Conservation (phyloP, 2,888 invertebrate species). For the Noctua comes region DNA sequence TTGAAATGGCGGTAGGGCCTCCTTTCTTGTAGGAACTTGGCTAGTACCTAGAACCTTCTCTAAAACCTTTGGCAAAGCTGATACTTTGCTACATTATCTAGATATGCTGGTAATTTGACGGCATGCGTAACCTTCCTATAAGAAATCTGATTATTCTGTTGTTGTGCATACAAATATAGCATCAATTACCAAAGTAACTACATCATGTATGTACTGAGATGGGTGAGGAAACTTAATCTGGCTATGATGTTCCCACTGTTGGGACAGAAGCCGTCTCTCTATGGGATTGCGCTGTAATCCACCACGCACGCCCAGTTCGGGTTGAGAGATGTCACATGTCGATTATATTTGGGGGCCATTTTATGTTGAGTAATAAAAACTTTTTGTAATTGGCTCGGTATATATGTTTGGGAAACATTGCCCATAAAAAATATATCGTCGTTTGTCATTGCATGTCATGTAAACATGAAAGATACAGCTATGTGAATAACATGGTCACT, state of each 20-base stretch:
- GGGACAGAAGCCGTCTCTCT: neutral
- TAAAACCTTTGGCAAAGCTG: neutral
- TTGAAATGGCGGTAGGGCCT: neutral
- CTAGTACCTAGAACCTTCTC: neutral
- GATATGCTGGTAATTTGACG: neutral
- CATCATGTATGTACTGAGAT: neutral
- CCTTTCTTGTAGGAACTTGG: conserved; percentile 4
- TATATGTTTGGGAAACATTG: neutral
- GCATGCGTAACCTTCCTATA: no score
- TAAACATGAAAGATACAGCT: neutral
- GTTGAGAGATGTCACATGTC: neutral
- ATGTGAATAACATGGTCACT: conserved; percentile 1
- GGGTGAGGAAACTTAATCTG: neutral
- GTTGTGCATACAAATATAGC: neutral
- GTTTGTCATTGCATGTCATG: neutral
- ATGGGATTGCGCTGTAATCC: neutral
- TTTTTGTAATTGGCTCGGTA: neutral
- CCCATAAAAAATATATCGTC: neutral
- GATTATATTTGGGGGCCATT: neutral
- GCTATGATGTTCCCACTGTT: neutral
- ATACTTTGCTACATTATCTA: neutral
- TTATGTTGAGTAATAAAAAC: neutral
- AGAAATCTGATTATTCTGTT: neutral
- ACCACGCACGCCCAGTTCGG: neutral
- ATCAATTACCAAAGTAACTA: neutral